Conservation (phyloP, 2,113 vertebrate genomes). For the Arothron firmamentum region DNA sequence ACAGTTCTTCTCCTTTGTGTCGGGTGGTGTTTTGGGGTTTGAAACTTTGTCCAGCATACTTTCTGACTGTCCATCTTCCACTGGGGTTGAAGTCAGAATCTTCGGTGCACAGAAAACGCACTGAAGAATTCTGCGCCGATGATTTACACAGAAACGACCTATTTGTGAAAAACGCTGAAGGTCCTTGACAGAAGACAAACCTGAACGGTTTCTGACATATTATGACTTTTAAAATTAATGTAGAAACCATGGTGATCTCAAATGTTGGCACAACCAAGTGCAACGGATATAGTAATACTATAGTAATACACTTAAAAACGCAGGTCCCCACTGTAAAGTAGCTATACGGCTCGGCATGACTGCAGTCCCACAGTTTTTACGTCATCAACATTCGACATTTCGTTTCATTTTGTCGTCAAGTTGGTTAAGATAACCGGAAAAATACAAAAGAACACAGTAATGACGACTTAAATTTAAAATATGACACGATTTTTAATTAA, state of each 20-base stretch:
- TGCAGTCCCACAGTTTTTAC: slow-evolving; percentile 31
- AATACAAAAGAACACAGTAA: slow-evolving; percentile 3
- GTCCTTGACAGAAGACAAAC: slow-evolving; percentile 19
- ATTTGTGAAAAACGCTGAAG: slow-evolving; percentile 3
- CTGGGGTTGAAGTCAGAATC: slow-evolving; percentile 2
- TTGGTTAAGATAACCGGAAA: background rate
- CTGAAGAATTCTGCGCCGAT: background rate
- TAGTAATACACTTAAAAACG: background rate
- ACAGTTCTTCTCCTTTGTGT: background rate
- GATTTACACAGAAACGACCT: slow-evolving; percentile 6
- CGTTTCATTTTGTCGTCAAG: background rate
- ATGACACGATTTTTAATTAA: background rate
- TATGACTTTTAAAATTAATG: slow-evolving; percentile 37
- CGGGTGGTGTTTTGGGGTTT: background rate
- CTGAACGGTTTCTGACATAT: slow-evolving; percentile 30
- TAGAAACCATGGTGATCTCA: slow-evolving; percentile 49
- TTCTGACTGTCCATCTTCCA: background rate
- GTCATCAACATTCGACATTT: slow-evolving; percentile 45
- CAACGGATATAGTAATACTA: background rate
- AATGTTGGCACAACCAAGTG: background rate
- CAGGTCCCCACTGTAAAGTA: too few species aligned
- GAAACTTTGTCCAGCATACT: background rate
- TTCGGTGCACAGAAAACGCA: slow-evolving; percentile 45
- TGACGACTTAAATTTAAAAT: background rate
- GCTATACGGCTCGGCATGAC: background rate